Evolutionary conservation across 64 coral and sea anemone species (phyloP), one percentile per base, ranked within the genome.

Genomic region (Porites lutea): DNA sequence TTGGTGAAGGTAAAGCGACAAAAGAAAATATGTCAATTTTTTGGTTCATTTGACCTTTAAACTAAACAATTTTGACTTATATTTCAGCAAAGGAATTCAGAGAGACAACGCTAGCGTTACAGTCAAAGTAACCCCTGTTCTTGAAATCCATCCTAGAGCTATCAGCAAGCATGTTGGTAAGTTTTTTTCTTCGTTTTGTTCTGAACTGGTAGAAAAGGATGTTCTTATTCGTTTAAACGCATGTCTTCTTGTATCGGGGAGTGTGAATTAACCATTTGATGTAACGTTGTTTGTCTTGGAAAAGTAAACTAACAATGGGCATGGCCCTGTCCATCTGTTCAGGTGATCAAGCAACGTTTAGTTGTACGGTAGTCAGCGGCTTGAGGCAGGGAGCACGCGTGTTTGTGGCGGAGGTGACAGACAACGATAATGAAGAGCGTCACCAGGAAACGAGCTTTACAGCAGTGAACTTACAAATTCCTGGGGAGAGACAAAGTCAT

Each of bases 321-420:
- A 55, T 5, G 6, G 53, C 0, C 53, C 53, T 55, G 11, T 55
- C 53, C 11, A 55, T 68, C n/a, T n/a, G n/a, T 84, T 47, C 21
- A 84, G 81, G 81, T 84, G 61, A 68, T 8, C 8, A 84, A 65
- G 63, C 62, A 84, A 67, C 81, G 81, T 84, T 84, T 67, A 52
- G 18, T 48, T 84, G 81, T 20, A 64, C 14, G 1, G 81, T 84
- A 63, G 59, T 84, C 37, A 84, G 62, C 45, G 81, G 81, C 19
- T 66, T 69, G 6, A 84, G 81, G 47, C 13, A 65, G 52, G 81
- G 81, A 84, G 81, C 47, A 84, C 19, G 62, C 59, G 14, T 84
- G 6, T 16, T 20, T 50, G 1, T 84, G 8, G 43, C 68, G 13
- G 81, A 84, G 23, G 61, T 68, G 81, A 84, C 81, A 47, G 19